Evolutionary conservation across 1,140 invertebrate species (phyloP).

Genomic region (Zaprionus inermis): DNA sequence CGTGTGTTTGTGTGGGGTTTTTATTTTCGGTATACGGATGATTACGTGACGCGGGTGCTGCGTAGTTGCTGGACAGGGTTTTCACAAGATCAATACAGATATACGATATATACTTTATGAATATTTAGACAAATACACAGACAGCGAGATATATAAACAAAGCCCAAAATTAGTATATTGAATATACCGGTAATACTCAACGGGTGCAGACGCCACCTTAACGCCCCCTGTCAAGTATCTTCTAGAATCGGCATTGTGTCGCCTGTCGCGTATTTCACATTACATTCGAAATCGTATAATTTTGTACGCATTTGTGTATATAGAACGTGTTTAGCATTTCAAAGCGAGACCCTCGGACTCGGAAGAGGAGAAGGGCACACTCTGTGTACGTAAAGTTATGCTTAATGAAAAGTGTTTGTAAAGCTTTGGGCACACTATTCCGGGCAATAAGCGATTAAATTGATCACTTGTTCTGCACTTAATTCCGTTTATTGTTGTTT

Average conservation of each 20-base stretch:
- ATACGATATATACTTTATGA: neutral
- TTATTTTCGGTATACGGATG: constrained; percentile 48
- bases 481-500: constrained; percentile 36
- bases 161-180: constrained; percentile 52
- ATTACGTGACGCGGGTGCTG: constrained; percentile 64
- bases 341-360: constrained; percentile 49
- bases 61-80: constrained; percentile 41
- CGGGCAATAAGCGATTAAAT: constrained; percentile 56
- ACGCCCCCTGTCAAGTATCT: neutral
- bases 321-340: constrained; percentile 75
- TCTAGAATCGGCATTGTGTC: neutral
- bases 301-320: constrained; percentile 43
- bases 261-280: constrained; percentile 59
- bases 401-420: constrained; percentile 38
- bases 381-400: constrained; percentile 23
- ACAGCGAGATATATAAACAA: constrained; percentile 17
- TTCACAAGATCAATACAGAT: constrained; percentile 16
- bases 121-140: constrained; percentile 46
- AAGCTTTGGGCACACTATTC: constrained; percentile 16
- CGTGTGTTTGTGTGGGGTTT: constrained; percentile 6
- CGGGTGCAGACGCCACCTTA: neutral
- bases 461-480: constrained; percentile 40
- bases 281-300: constrained; percentile 74
- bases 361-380: constrained; percentile 61
- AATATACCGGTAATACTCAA: constrained; percentile 39